phyloP scores from a whole-genome alignment of 2,888 invertebrate genomes.

The Diaphora mendica region DNA sequence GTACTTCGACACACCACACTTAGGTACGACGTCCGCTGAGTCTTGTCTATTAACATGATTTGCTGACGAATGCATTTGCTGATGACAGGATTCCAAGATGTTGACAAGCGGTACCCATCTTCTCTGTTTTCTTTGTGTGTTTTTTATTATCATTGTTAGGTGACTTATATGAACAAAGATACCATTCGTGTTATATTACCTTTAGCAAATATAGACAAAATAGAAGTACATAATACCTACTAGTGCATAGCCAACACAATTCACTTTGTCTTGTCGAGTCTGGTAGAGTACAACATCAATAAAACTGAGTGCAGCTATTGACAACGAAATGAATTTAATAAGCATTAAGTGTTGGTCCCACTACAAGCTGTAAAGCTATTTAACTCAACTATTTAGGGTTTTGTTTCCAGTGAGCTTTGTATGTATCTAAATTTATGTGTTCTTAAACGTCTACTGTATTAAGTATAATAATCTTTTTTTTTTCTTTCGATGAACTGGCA shows the following conservation, averaged over 20 bases:
- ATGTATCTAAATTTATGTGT: not conserved
- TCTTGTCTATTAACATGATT: too few species aligned
- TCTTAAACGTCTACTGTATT: too few species aligned
- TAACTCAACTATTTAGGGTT: not conserved
- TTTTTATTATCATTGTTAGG: not conserved
- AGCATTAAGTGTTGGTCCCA: constrained; percentile 3
- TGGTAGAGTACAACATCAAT: not conserved
- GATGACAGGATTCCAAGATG: too few species aligned
- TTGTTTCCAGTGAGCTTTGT: not conserved
- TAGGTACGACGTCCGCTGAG: too few species aligned
- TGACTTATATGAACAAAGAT: not conserved
- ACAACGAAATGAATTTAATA: constrained; percentile 33
- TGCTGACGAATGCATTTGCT: too few species aligned
- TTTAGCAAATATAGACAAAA: not conserved
- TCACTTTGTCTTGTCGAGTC: constrained; percentile 2
- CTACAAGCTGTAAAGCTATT: constrained; percentile 7
- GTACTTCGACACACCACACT: too few species aligned
- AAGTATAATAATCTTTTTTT: too few species aligned
- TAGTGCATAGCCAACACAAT: not conserved
- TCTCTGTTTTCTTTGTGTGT: too few species aligned
- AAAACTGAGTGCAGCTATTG: constrained; percentile 26
- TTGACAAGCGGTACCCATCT: too few species aligned
- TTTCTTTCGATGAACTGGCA: too few species aligned
- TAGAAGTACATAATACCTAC: not conserved
- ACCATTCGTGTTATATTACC: not conserved